A percentile compares a stretch with the other conserved stretches of the same genome.
These are phyloP conservation scores for Siderastrea radians DNA, from an alignment of 92 coral and sea anemone species.

Conservation along the genomic window DNA sequence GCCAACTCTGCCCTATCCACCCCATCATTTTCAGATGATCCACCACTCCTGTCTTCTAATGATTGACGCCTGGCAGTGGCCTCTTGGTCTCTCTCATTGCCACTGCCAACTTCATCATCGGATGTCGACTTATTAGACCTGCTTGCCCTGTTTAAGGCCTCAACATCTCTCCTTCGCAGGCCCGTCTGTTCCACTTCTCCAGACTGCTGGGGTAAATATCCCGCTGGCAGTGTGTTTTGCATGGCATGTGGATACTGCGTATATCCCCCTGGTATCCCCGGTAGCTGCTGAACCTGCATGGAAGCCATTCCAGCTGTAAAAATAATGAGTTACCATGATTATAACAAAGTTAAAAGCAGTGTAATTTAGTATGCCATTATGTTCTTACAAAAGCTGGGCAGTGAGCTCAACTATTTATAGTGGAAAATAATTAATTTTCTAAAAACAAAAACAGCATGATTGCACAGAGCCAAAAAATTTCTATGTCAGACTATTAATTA, in stretches of 20 bases:
- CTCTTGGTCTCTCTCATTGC: constrained; percentile 5
- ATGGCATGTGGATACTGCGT: constrained; percentile 25
- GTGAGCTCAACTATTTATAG: no score
- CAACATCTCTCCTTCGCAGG: constrained; percentile 32
- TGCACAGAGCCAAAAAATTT: no score
- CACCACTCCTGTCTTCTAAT: constrained; percentile 7
- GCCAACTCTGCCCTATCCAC: not conserved
- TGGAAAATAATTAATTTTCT: no score
- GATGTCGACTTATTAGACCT: constrained; percentile 25
- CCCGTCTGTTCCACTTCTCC: constrained; percentile 20
- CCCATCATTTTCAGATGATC: constrained; percentile 27
- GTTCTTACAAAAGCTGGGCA: no score
- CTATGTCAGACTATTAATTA: no score
- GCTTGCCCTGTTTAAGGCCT: constrained; percentile 1
- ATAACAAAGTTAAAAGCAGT: not conserved
- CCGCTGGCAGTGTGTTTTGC: not conserved
- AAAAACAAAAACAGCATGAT: no score
- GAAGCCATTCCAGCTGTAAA: constrained; percentile 87
- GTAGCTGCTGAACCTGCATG: constrained; percentile 80
- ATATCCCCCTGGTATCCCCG: constrained; percentile 62
- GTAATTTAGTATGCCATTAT: no score
- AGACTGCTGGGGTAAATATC: constrained; percentile 22
- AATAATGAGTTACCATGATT: not conserved
- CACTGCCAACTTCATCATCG: constrained; percentile 49
- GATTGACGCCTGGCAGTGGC: not conserved